Base-by-base conservation (phyloP, 92 coral and sea anemone genomes). In the Zoanthus sansibaricus region DNA sequence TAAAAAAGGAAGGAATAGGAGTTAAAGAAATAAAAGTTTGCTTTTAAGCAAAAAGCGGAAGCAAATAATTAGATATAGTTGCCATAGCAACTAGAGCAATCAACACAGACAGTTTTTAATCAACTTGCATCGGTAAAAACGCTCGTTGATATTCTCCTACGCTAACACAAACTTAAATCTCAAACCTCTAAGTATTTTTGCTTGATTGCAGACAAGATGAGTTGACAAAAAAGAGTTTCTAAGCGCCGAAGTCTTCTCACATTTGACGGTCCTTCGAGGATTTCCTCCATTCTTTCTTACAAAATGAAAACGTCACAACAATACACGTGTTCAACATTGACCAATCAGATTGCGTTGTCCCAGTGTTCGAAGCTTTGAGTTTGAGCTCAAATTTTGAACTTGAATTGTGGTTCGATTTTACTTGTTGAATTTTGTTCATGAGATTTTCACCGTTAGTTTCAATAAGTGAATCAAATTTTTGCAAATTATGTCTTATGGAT, bases 291-390 rank as follows among this genome's bases (percentile, higher is more conserved):
- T 48, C 45, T 75, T 52, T 4, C 1, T 25, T 7, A 49, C 42
- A 11, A 47, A 66, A 68, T 71, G 9, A 77, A 16, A 68, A 80
- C 71, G 85, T 80, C 85, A 80, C 75, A 80, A 74, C 55, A 9
- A 47, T 30, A 18, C 85, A 80, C 85, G 85, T 80, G 85, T 10
- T 66, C 32, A 64, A 47, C 44, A 13, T 66, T 64, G 33, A 62
- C 85, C 75, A 80, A 80, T 80, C 85, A 47, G 61, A 80, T 45
- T 25, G 46, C 14, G 47, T 11, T 31, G 85, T 80, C 73, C 74
- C 62, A 45, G 75, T 44, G 75, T 64, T 80, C 85, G 85, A 80
- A 66, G 85, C 85, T 46, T 76, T 80, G 75, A 80, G 72, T 64
- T 79, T 68, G 72, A 79, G 84, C 58, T 79, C 84, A 62, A 79